Evolutionary conservation across 1,140 invertebrate genomes (phyloP).

Genomic region (Magallana angulata): DNA sequence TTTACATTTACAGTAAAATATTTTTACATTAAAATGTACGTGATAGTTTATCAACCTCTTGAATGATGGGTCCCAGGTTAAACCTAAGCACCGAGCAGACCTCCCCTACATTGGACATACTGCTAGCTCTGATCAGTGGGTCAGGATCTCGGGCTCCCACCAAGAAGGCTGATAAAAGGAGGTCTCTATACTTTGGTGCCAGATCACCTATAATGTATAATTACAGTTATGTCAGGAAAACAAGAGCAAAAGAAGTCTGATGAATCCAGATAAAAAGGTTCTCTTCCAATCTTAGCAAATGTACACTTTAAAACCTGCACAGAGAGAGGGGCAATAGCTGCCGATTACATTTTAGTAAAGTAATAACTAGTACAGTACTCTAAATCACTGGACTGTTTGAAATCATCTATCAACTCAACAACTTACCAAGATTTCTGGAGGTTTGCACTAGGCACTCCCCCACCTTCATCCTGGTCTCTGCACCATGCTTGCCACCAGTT

Average conservation of each 20-base stretch:
- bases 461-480: constrained; percentile 86
- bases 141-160: constrained; percentile 85
- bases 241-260: too few species aligned
- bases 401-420: constrained; percentile 5
- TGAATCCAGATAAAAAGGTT: too few species aligned
- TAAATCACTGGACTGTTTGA: too few species aligned
- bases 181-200: constrained; percentile 85
- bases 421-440: constrained; percentile 85
- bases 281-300: too few species aligned
- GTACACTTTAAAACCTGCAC: too few species aligned
- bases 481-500: constrained; percentile 71
- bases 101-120: constrained; percentile 91
- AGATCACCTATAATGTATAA: constrained; percentile 85
- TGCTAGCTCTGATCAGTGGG: constrained; percentile 88
- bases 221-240: too few species aligned
- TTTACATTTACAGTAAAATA: too few species aligned
- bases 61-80: constrained; percentile 85
- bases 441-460: constrained; percentile 90
- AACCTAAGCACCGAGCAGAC: constrained; percentile 88
- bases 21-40: too few species aligned
- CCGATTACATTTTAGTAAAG: too few species aligned
- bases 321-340: too few species aligned
- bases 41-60: constrained; percentile 83
- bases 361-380: too few species aligned
- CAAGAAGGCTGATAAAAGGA: constrained; percentile 87